Conservation (phyloP, 2,797 vertebrate species). For the Betta splendens region DNA sequence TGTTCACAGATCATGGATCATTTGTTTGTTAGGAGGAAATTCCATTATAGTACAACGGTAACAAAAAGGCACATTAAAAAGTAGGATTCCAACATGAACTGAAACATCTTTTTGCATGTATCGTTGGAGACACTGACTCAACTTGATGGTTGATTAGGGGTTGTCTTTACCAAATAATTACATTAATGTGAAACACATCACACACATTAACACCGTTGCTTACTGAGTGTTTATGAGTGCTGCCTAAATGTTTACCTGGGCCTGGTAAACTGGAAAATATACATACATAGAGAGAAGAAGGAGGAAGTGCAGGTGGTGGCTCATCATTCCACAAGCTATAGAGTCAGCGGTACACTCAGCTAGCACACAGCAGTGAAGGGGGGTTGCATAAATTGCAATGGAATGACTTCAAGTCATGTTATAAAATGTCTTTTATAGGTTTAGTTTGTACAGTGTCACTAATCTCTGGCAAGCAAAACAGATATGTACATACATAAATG, state of each 20-base stretch:
- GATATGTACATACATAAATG: slow-evolving; percentile 48
- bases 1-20: slow-evolving; percentile 32
- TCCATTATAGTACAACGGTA: slow-evolving; percentile 27
- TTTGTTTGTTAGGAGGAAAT: slow-evolving; percentile 38
- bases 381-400: neutral
- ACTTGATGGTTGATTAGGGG: neutral
- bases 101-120: slow-evolving; percentile 47
- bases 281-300: slow-evolving; percentile 4
- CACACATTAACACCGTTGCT: too few relatives aligned
- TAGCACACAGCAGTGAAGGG: neutral
- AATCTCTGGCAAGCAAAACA: slow-evolving; percentile 38
- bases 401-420: slow-evolving; percentile 23
- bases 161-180: slow-evolving; percentile 19
- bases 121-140: slow-evolving; percentile 8
- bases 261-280: neutral
- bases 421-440: slow-evolving; percentile 52
- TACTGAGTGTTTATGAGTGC: neutral
- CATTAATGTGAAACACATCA: neutral
- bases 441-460: slow-evolving; percentile 57
- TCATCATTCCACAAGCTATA: neutral
- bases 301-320: slow-evolving; percentile 16
- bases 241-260: neutral
- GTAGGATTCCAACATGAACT: slow-evolving; percentile 28
- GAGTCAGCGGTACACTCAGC: neutral
- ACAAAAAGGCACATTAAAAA: slow-evolving; percentile 41